Base-by-base conservation (phyloP, 2,888 invertebrate species). In the Netelia inedita region DNA sequence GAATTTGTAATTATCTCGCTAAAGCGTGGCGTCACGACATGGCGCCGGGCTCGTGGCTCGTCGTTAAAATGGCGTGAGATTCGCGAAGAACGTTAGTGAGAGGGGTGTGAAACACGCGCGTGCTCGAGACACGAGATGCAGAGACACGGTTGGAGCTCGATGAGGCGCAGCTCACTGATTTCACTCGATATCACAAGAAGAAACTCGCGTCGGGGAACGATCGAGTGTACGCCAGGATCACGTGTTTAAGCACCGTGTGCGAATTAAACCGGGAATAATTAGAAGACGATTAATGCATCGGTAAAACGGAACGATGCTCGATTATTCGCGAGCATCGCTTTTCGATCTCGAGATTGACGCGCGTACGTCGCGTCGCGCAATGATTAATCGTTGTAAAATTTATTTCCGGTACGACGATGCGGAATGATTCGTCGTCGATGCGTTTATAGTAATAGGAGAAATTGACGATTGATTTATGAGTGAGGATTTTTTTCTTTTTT, bases 1-100 rank as follows among this genome's bases (percentile, higher is more conserved):
- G 86, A 87, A 88, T 86, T 89, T 85, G 79, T 83, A 86, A 88
- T 87, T 43, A 80, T 69, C 71, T 72, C 68, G 50, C 19, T 35
- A 43, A 46, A 43, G 57, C 63, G 59, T 43, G 55, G 59, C 11
- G 41, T 28, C 78, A 16, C 53, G 41, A 10, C 65, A 53, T n/a
- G 41, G 11, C 57, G n/a, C 53, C 41, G 50, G 19, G 35, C 23
- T 61, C 1, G 46, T 28, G 21, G 21, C 35, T 41, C 53, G 16
- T 71, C 43, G 43, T 63, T 11, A 63, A 35, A 46, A n/a, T 46
- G 21, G 50, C 3, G 68, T 14, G 10, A 14, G 28, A 23, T 21
- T 21, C 6, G n/a, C 43, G 41, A 19, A 41, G 35, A 19, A 65
- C 16, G 1, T 35, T 35, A 5, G 28, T 5, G 28, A 28, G 28